Percentiles rank a stretch among this genome's conserved stretches.
Conservation (phyloP, 2,888 invertebrate genomes). For the Yponomeuta sedellus region DNA sequence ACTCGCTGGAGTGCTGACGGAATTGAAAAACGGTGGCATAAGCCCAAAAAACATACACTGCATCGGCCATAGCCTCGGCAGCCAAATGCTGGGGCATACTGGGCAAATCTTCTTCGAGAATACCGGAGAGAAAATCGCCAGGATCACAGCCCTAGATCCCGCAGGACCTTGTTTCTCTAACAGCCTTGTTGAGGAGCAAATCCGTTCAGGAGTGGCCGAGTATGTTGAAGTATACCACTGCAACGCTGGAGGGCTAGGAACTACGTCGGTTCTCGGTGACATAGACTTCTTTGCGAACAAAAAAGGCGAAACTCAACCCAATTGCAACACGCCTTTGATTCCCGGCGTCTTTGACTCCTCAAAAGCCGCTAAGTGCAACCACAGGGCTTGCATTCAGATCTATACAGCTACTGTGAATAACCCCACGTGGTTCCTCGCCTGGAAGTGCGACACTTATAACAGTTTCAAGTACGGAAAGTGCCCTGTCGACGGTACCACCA, state of each 20-base stretch:
- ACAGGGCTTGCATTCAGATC: constrained; percentile 52
- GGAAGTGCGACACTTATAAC: constrained; percentile 53
- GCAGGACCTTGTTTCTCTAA: constrained; percentile 66
- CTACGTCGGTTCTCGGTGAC: constrained; percentile 68
- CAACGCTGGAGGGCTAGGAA: constrained; percentile 72
- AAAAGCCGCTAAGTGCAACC: constrained; percentile 59
- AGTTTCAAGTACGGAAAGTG: constrained; percentile 46
- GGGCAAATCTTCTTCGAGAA: constrained; percentile 44
- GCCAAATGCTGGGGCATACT: constrained; percentile 55
- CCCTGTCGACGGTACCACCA: constrained; percentile 38
- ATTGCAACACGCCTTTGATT: constrained; percentile 58
- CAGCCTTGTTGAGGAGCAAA: constrained; percentile 53
- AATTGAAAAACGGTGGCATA: constrained; percentile 42
- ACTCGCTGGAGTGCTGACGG: constrained; percentile 45
- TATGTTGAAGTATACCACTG: constrained; percentile 79
- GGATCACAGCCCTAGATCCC: constrained; percentile 61
- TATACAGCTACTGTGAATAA: constrained; percentile 54
- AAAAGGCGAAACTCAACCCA: constrained; percentile 74
- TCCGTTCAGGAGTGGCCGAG: constrained; percentile 72
- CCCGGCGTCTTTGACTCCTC: constrained; percentile 54
- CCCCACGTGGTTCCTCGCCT: constrained; percentile 46
- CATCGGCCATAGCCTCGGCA: constrained; percentile 62
- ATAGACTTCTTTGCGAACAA: constrained; percentile 78
- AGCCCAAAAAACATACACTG: constrained; percentile 52
- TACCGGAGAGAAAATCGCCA: constrained; percentile 45